These are phyloP conservation scores for Watersipora subatra DNA, from an alignment of 1,140 invertebrate genomes.

Conservation along the genomic window DNA sequence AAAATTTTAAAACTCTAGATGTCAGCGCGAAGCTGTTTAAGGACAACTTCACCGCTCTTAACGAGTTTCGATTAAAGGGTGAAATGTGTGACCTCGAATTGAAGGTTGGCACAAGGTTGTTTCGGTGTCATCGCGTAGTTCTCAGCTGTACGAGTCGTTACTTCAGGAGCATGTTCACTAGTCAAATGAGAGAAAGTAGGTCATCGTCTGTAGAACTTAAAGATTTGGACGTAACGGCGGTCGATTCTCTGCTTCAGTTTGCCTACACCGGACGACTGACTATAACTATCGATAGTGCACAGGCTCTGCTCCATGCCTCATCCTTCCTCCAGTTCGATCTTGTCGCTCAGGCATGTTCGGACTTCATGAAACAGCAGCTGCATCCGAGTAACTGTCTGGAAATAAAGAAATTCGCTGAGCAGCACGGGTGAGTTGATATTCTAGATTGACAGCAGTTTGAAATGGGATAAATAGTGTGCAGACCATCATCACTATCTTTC, in stretches of 20 bases:
- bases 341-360: constrained; percentile 31
- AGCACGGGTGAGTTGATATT: constrained; percentile 30
- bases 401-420: constrained; percentile 34
- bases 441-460: too few species aligned
- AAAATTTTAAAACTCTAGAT: background rate
- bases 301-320: constrained; percentile 32
- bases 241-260: constrained; percentile 31
- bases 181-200: constrained; percentile 30
- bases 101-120: constrained; percentile 21
- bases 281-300: constrained; percentile 34
- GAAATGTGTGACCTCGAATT: constrained; percentile 33
- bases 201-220: constrained; percentile 25
- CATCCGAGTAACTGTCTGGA: constrained; percentile 36
- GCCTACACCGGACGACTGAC: constrained; percentile 31
- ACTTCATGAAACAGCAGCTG: constrained; percentile 36
- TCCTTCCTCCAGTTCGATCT: constrained; percentile 36
- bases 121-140: constrained; percentile 32
- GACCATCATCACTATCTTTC: too few species aligned
- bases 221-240: constrained; percentile 33
- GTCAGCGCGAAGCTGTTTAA: background rate
- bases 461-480: too few species aligned
- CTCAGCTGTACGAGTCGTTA: constrained; percentile 32
- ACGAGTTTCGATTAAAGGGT: constrained; percentile 21
- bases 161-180: constrained; percentile 35
- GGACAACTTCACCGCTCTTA: constrained; percentile 14